Conservation (phyloP, 1,140 invertebrate genomes). For the Chlorops oryzae region DNA sequence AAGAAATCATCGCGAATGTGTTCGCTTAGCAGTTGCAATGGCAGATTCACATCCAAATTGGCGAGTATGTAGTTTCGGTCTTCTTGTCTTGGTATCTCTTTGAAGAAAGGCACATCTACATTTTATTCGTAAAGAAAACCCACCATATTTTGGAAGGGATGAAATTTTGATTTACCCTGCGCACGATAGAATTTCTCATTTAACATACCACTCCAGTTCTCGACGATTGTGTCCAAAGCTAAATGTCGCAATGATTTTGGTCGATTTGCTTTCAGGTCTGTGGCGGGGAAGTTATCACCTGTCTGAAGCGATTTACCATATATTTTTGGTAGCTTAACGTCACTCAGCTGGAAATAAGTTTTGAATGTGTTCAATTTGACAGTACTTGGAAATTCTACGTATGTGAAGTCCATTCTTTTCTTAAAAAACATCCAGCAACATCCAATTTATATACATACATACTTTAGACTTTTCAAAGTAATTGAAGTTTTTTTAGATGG, state of each 20-base stretch:
- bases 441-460: too few relatives aligned
- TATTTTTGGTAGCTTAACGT: slow-evolving; percentile 34
- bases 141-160: too few relatives aligned
- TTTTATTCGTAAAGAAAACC: too few relatives aligned
- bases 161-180: too few relatives aligned
- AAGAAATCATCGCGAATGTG: slow-evolving; percentile 47
- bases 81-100: slow-evolving; percentile 36
- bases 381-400: slow-evolving; percentile 43
- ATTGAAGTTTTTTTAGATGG: too few relatives aligned
- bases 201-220: slow-evolving; percentile 46
- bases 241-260: slow-evolving; percentile 44
- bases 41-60: slow-evolving; percentile 45
- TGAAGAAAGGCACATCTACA: slow-evolving; percentile 42
- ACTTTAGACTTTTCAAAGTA: too few relatives aligned
- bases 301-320: slow-evolving; percentile 34
- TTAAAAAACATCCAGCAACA: not conserved
- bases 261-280: slow-evolving; percentile 25
- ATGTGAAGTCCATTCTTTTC: slow-evolving; percentile 35
- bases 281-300: slow-evolving; percentile 12
- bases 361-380: slow-evolving; percentile 43
- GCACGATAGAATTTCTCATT: too few relatives aligned
- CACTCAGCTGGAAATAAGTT: slow-evolving; percentile 37
- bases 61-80: slow-evolving; percentile 46
- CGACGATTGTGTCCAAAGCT: slow-evolving; percentile 44
- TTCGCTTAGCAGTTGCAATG: slow-evolving; percentile 39